phyloP scores from a whole-genome alignment of 2,888 invertebrate species.

The Pammene fasciana region DNA sequence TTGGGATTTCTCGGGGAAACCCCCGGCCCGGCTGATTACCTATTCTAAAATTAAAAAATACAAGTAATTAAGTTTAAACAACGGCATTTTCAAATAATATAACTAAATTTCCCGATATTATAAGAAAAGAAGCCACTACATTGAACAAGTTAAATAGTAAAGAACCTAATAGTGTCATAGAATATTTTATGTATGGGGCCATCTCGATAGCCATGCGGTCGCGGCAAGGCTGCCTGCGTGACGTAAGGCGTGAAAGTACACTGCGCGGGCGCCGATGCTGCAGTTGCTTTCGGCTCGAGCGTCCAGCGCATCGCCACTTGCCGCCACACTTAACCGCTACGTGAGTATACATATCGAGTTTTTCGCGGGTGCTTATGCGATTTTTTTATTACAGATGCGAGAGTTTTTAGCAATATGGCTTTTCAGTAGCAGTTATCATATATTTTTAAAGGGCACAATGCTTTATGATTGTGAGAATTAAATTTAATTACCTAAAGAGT shows the following conservation, averaged over 20 bases:
- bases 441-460: no score
- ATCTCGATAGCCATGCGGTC: slow-evolving; percentile 46
- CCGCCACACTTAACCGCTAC: slow-evolving; percentile 48
- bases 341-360: slow-evolving; percentile 48
- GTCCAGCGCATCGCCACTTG: slow-evolving; percentile 52
- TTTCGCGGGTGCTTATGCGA: neutral
- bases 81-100: no score
- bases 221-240: slow-evolving; percentile 73
- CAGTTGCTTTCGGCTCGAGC: slow-evolving; percentile 47
- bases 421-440: no score
- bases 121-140: neutral
- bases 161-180: neutral
- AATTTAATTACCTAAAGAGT: no score
- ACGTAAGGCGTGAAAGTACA: slow-evolving; percentile 77
- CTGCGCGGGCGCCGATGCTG: slow-evolving; percentile 53
- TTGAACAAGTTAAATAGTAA: neutral
- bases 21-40: no score
- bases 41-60: no score
- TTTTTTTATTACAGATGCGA: neutral
- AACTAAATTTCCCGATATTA: no score
- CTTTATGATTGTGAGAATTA: no score
- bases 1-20: no score
- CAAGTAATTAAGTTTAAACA: no score
- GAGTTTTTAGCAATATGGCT: neutral
- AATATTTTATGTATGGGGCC: slow-evolving; percentile 29